Percentiles rank a stretch among this genome's conserved stretches.
These are phyloP conservation scores for Epizoanthus rinbou DNA, from an alignment of 92 coral and sea anemone species.

Conservation along the genomic window DNA sequence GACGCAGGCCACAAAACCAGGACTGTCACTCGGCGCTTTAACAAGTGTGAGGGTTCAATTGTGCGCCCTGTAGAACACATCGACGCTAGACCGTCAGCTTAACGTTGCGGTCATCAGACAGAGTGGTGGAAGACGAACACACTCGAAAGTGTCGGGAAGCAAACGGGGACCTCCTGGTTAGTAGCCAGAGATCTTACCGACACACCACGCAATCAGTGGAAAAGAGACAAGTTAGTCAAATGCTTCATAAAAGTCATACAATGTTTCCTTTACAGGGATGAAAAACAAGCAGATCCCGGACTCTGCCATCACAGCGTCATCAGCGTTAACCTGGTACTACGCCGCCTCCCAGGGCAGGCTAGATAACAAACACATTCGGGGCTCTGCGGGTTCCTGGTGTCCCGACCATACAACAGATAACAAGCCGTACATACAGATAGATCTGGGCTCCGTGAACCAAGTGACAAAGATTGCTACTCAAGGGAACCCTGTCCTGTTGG, in stretches of 20 bases:
- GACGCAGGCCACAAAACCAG: no score
- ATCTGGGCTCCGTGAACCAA: conserved; percentile 50
- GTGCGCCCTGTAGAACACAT: no score
- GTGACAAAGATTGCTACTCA: conserved; percentile 75
- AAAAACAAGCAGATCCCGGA: conserved; percentile 36
- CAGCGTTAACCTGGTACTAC: conserved; percentile 54
- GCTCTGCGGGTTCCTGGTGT: conserved; percentile 66
- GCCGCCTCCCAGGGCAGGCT: conserved; percentile 66
- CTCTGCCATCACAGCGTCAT: conserved; percentile 60
- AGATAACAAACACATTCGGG: conserved; percentile 55
- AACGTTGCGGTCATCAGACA: no score
- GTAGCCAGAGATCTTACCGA: no score
- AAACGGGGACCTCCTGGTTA: no score
- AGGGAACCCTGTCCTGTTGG: conserved; percentile 68
- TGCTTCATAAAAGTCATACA: neutral
- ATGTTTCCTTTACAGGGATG: conserved; percentile 6
- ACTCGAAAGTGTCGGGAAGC: no score
- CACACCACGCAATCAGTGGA: neutral
- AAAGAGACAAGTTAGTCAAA: neutral
- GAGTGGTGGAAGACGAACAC: no score
- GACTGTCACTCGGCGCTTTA: no score
- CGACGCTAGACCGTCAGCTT: no score
- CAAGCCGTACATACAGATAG: conserved; percentile 63
- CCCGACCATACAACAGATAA: conserved; percentile 40
- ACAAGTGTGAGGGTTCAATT: no score